These are phyloP conservation scores for Apocrypta bakeri DNA, from an alignment of 1,140 invertebrate genomes.

Conservation along the genomic window DNA sequence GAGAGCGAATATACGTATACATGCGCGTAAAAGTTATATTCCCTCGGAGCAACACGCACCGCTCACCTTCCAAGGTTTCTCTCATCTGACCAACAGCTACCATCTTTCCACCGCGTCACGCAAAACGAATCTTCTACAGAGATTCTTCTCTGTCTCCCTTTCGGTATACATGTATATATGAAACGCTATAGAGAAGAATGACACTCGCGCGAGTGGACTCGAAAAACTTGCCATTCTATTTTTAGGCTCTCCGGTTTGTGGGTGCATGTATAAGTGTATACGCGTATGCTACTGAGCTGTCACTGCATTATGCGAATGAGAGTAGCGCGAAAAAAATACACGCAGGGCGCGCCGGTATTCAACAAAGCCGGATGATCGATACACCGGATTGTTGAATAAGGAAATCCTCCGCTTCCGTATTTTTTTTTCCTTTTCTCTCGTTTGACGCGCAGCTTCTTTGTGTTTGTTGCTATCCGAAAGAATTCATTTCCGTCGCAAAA, in stretches of 20 bases:
- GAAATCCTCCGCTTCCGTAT: background rate
- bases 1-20: background rate
- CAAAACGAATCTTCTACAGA: background rate
- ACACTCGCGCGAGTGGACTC: background rate
- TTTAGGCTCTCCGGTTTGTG: constrained; percentile 7
- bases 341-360: background rate
- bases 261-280: background rate
- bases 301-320: background rate
- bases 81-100: background rate
- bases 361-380: background rate
- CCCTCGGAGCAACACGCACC: background rate
- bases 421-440: background rate
- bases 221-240: background rate
- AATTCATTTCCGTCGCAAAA: too few species aligned
- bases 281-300: background rate
- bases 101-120: background rate
- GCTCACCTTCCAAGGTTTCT: background rate
- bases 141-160: background rate
- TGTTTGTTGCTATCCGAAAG: background rate
- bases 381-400: background rate
- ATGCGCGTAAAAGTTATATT: background rate
- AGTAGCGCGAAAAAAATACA: background rate
- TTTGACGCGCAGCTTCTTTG: background rate
- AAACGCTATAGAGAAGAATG: background rate
- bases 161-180: background rate